Base-by-base conservation (phyloP, 2,888 invertebrate genomes). In the Cancer borealis region DNA sequence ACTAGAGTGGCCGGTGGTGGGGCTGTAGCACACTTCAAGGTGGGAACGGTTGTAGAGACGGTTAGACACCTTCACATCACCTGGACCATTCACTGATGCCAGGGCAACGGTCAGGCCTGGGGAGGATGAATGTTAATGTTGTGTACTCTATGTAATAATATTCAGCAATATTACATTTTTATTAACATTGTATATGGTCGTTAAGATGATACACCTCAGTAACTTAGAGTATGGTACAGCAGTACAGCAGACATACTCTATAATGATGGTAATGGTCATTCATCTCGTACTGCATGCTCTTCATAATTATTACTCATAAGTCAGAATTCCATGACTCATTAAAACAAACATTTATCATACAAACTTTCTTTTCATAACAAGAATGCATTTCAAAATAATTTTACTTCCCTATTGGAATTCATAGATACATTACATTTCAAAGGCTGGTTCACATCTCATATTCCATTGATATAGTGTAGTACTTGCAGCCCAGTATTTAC, bases 21-120 rank as follows among this genome's bases (percentile, higher is more conserved):
- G 94, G 30, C 93, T 95, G 60, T 93, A 95, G n/a, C 46, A 91
- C 3, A 95, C 95, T 5, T 95, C 95, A 14, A 95, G 30, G 26
- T 94, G 89, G 10, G 88, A 45, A 26, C 87, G 66, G 49, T 94
- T 92, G 60, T 94, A 92, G 12, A 54, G 88, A 5, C 95, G 92
- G 46, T 95, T 94, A 47, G 93, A 95, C 46, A 87, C 73, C 94
- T 95, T 95, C 46, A 94, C 94, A 87, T 95, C 95, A 17, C 92
- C 93, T n/a, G 95, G 95, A 1, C 95, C 95, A 93, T 95, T 94
- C n/a, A 95, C 95, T 73, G 95, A 95, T 21, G 94, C 95, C 87
- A 95, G 91, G 21, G 93, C 94, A 17, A 94, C 94, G 4, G 94
- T 95, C 60, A 88, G 73, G 4, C 94, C 95, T 95, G 90, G n/a